These are phyloP conservation scores for Drosophila flavopinicola DNA, from an alignment of 2,888 invertebrate species.

Conservation along the genomic window DNA sequence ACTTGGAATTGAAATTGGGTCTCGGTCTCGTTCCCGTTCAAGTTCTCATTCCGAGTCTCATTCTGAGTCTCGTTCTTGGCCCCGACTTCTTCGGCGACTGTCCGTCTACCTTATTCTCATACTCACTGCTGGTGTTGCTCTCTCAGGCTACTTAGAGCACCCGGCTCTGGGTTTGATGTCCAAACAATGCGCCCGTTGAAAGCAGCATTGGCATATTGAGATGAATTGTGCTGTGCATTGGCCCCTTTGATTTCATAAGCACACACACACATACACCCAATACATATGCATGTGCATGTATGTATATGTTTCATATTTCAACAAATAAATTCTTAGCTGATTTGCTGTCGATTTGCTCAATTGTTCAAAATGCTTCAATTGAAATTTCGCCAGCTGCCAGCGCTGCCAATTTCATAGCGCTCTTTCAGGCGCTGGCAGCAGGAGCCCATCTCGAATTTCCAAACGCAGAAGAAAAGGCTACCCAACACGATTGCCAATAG, in stretches of 20 bases:
- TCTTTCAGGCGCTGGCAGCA: slow-evolving; percentile 35
- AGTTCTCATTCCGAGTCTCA: slow-evolving; percentile 8
- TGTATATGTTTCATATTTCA: slow-evolving; percentile 46
- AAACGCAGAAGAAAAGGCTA: not conserved
- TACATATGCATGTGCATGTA: not conserved
- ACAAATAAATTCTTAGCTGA: slow-evolving; percentile 41
- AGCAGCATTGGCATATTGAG: slow-evolving; percentile 81
- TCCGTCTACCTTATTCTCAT: slow-evolving; percentile 30
- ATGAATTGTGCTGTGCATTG: slow-evolving; percentile 71
- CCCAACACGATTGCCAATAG: slow-evolving; percentile 26
- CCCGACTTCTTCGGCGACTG: slow-evolving; percentile 26
- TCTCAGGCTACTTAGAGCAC: slow-evolving; percentile 54
- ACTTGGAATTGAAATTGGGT: slow-evolving; percentile 63
- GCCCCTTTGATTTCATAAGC: slow-evolving; percentile 38
- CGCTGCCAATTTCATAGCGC: slow-evolving; percentile 36
- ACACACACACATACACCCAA: slow-evolving; percentile 2
- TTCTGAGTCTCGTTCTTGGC: slow-evolving; percentile 4
- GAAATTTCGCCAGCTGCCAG: slow-evolving; percentile 31
- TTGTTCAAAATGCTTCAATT: slow-evolving; percentile 42
- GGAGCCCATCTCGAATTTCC: slow-evolving; percentile 6
- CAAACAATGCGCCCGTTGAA: slow-evolving; percentile 76
- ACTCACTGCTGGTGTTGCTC: slow-evolving; percentile 21
- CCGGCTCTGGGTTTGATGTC: slow-evolving; percentile 63
- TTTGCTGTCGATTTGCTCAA: slow-evolving; percentile 44
- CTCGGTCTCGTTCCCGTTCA: slow-evolving; percentile 35